Evolutionary conservation across 2,113 vertebrate genomes (phyloP).

Genomic region (Turdus rufiventris): DNA sequence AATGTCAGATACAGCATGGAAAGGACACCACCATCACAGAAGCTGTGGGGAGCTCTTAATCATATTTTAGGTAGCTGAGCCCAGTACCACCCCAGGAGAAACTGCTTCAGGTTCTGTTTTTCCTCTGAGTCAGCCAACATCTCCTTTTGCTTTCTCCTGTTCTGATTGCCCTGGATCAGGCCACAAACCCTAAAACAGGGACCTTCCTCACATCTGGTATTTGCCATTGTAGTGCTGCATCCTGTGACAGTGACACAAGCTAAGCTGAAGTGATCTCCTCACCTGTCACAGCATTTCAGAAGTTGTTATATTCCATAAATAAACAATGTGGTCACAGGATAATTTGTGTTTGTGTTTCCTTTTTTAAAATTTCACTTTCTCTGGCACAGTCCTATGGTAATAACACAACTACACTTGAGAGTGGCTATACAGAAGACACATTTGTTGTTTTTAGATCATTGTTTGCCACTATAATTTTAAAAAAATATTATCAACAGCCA

Average conservation of each 20-base stretch:
- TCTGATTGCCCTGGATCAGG: background rate
- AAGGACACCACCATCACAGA: background rate
- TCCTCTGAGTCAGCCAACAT: background rate
- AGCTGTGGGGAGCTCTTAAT: background rate
- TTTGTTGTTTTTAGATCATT: background rate
- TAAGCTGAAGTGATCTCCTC: background rate
- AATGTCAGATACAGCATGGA: too few relatives aligned
- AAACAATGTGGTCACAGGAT: background rate
- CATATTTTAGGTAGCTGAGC: background rate
- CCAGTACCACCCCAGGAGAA: background rate
- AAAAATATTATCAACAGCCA: background rate
- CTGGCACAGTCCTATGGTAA: background rate
- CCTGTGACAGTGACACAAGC: background rate
- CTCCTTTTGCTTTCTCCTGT: background rate
- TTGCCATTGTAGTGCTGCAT: background rate
- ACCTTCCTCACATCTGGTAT: background rate
- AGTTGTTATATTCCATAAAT: background rate
- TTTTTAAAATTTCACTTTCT: background rate
- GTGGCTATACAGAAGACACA: background rate
- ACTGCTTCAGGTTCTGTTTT: background rate
- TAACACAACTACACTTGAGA: background rate
- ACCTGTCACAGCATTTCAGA: background rate
- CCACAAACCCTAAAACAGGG: background rate
- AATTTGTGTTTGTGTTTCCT: background rate
- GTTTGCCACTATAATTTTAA: background rate